A percentile compares a stretch with the other conserved stretches of the same genome.
These are phyloP conservation scores for Rynchops niger DNA, from an alignment of 2,113 vertebrate species.

Conservation along the genomic window DNA sequence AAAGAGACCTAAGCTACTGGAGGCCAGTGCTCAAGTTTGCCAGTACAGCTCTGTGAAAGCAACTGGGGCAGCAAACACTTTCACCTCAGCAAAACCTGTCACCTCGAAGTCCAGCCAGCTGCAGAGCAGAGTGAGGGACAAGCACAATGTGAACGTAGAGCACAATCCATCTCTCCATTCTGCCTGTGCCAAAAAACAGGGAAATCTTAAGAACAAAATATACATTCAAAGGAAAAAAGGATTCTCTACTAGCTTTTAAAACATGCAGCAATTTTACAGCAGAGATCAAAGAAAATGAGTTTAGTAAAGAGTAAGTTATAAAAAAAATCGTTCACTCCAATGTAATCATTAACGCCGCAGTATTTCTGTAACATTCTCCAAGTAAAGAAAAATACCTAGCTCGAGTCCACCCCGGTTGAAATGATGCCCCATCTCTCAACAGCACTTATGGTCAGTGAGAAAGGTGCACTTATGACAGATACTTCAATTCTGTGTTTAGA, in stretches of 20 bases:
- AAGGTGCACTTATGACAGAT: neutral
- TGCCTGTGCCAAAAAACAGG: neutral
- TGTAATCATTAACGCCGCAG: neutral
- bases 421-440: neutral
- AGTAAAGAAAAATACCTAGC: neutral
- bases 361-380: neutral
- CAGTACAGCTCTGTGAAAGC: neutral
- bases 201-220: neutral
- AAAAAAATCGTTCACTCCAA: neutral
- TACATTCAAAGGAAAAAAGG: neutral
- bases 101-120: neutral
- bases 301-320: neutral
- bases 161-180: neutral
- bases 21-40: neutral
- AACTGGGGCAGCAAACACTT: neutral
- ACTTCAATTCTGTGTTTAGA: neutral
- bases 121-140: neutral
- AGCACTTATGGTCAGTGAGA: neutral
- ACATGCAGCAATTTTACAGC: neutral
- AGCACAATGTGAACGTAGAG: neutral
- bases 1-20: neutral
- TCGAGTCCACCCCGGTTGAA: neutral
- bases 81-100: neutral
- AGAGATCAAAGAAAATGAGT: neutral
- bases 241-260: neutral